Conservation (phyloP, 2,113 vertebrate genomes). For the Notothenia coriiceps region DNA sequence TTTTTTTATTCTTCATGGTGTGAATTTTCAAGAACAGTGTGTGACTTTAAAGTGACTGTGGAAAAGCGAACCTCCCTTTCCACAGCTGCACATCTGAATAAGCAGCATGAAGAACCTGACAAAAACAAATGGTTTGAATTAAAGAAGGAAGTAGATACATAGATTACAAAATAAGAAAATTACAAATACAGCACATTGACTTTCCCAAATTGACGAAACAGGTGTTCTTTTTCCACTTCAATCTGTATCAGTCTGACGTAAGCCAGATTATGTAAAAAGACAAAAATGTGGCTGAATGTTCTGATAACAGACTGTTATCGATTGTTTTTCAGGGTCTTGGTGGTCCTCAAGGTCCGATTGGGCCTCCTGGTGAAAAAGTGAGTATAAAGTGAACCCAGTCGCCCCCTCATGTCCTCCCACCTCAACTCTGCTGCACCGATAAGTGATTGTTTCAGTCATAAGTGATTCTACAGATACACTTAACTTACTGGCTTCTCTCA, state of each 20-base stretch:
- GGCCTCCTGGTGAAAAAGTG: slow-evolving; percentile 98
- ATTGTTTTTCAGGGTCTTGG: slow-evolving; percentile 90
- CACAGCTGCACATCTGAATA: too few species aligned
- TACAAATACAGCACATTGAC: neutral
- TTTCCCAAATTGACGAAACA: slow-evolving; percentile 13
- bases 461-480: slow-evolving; percentile 77
- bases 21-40: slow-evolving; percentile 4
- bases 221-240: slow-evolving; percentile 5
- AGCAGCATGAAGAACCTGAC: too few species aligned
- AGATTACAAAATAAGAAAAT: slow-evolving; percentile 17
- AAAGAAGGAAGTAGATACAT: neutral
- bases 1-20: slow-evolving; percentile 7
- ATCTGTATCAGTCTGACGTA: neutral
- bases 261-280: neutral
- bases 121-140: neutral
- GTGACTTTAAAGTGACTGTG: too few species aligned
- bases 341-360: slow-evolving; percentile 98
- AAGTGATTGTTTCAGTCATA: slow-evolving; percentile 68
- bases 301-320: slow-evolving; percentile 18
- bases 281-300: neutral
- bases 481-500: slow-evolving; percentile 35
- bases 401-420: slow-evolving; percentile 25
- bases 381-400: slow-evolving; percentile 66
- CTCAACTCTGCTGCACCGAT: slow-evolving; percentile 40
- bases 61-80: too few species aligned